These are phyloP conservation scores for Eristalis pertinax DNA, from an alignment of 2,888 invertebrate genomes.

Conservation along the genomic window DNA sequence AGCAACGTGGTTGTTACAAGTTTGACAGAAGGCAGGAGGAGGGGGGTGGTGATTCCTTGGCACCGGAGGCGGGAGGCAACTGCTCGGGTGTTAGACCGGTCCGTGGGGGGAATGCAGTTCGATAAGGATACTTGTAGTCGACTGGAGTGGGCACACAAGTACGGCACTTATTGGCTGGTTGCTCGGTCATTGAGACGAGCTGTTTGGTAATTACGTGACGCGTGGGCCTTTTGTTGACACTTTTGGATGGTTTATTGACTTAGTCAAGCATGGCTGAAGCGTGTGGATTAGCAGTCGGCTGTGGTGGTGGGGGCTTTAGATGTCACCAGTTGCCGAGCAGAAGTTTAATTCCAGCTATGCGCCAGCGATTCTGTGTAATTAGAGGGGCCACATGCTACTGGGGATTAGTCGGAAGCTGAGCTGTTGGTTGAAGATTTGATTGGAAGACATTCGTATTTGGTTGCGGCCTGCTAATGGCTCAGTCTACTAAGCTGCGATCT, in stretches of 20 bases:
- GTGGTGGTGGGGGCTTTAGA: background rate
- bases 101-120: background rate
- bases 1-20: background rate
- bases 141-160: background rate
- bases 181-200: background rate
- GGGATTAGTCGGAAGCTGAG: no score
- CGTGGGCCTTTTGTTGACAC: background rate
- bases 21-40: background rate
- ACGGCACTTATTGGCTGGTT: background rate
- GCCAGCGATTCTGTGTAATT: no score
- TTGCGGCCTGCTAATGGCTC: no score
- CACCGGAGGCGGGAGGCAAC: background rate
- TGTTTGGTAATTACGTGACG: background rate
- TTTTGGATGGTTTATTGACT: background rate
- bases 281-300: background rate
- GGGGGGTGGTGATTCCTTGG: background rate
- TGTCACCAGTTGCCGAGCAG: background rate
- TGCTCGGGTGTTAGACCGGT: no score
- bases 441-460: no score
- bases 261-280: background rate
- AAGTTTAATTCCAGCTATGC: background rate
- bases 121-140: background rate
- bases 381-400: no score
- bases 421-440: no score
- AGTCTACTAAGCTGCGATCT: no score